Evolutionary conservation across 2,888 invertebrate genomes (phyloP).

Genomic region (Pogonocherus hispidulus): DNA sequence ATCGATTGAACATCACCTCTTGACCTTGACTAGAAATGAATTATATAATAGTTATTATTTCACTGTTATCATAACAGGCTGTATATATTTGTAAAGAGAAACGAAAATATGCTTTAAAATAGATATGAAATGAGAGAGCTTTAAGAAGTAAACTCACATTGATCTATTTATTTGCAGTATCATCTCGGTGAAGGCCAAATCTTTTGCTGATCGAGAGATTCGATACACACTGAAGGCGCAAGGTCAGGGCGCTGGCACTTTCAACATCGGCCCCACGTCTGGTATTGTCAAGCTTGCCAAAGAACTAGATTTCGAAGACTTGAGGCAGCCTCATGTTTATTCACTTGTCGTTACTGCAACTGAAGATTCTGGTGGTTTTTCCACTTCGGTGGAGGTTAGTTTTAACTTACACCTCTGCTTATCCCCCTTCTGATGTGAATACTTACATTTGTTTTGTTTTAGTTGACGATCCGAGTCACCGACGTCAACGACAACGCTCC

Average conservation of each 20-base stretch:
- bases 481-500: slow-evolving; percentile 99
- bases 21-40: too few species aligned
- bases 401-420: too few species aligned
- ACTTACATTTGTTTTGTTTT: slow-evolving; percentile 60
- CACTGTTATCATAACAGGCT: too few species aligned
- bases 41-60: too few species aligned
- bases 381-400: slow-evolving; percentile 91
- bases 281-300: slow-evolving; percentile 96
- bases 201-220: slow-evolving; percentile 96
- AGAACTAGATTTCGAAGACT: slow-evolving; percentile 96
- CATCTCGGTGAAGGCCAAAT: slow-evolving; percentile 96
- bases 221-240: slow-evolving; percentile 96
- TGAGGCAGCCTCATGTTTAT: slow-evolving; percentile 94
- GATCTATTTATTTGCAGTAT: slow-evolving; percentile 77
- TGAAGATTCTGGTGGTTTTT: slow-evolving; percentile 97
- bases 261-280: slow-evolving; percentile 94
- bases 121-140: too few species aligned
- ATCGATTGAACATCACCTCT: too few species aligned
- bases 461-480: slow-evolving; percentile 93
- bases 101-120: too few species aligned
- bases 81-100: too few species aligned
- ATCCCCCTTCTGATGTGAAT: too few species aligned
- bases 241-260: slow-evolving; percentile 94
- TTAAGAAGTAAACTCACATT: not conserved
- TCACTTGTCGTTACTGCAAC: slow-evolving; percentile 94